Base-by-base conservation (phyloP, 2,888 invertebrate species). In the Standfussiana lucernea region DNA sequence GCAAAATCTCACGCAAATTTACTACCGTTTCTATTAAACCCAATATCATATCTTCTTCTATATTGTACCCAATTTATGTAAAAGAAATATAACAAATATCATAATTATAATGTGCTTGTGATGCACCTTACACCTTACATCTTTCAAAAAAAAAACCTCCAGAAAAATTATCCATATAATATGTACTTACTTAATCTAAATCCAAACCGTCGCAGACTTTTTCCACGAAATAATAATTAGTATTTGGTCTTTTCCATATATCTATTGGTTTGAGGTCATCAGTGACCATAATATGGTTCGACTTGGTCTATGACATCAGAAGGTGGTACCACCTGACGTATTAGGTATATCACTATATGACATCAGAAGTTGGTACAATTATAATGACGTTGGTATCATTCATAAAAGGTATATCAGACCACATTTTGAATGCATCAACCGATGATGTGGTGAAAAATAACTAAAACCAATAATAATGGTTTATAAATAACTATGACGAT, bases 181-280 rank as follows among this genome's bases (percentile, higher is more conserved):
- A n/a, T n/a, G n/a, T n/a, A 37, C 8, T 5, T 47, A 18, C 28
- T 18, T 56, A 32, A 8, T 6, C 45, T 15, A 40, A 32, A 32
- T 32, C 1, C 28, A 0, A 62, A 21, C 5, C 28, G 18, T 45
- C 35, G n/a, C 13, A n/a, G 35, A 13, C n/a, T n/a, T 13, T 21
- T 74, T 75, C 74, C 18, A 18, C 4, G 56, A 74, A 74, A 11
- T 45, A 61, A 18, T 32, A 32, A 37, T 76, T 28, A 21, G 15
- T 32, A 18, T 37, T 18, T 18, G 15, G 6, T 79, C 2, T 6
- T 56, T 56, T 78, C 40, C 32, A 18, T 7, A 67, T 18, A n/a
- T n/a, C n/a, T n/a, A 40, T 53, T 21, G 45, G 3, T 47, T 56
- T 74, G 5, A 5, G 40, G 40, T 37, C 56, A 35, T 24, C 10